Evolutionary conservation across 2,888 invertebrate genomes (phyloP).

Genomic region (Hydraecia micacea): DNA sequence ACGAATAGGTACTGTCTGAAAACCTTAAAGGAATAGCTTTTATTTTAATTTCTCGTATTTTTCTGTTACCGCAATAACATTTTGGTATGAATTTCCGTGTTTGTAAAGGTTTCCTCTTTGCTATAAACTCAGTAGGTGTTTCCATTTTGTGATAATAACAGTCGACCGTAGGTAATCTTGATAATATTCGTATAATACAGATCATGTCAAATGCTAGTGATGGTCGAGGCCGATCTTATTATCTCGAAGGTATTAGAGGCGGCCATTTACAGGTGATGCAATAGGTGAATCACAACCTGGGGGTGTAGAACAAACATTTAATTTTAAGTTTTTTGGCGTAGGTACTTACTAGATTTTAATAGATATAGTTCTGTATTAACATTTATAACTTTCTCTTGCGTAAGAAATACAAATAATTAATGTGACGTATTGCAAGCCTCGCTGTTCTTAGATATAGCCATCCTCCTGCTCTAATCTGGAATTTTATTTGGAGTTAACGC

Average conservation of each 20-base stretch:
- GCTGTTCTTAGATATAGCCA: background rate
- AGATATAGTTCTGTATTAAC: too few relatives aligned
- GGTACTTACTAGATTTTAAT: background rate
- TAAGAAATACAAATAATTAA: background rate
- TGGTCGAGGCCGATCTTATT: slow-evolving; percentile 66
- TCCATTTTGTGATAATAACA: slow-evolving; percentile 39
- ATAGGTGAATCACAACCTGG: slow-evolving; percentile 36
- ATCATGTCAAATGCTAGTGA: slow-evolving; percentile 60
- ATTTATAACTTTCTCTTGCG: background rate
- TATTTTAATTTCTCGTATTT: too few relatives aligned
- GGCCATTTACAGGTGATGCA: slow-evolving; percentile 42
- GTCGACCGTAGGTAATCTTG: slow-evolving; percentile 26
- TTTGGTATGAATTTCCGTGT: background rate
- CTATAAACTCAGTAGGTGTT: slow-evolving; percentile 12
- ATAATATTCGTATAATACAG: slow-evolving; percentile 60
- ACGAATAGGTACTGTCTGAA: background rate
- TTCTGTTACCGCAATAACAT: background rate
- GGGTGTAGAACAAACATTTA: background rate
- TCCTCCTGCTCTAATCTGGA: background rate
- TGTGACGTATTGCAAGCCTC: background rate
- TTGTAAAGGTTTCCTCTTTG: background rate
- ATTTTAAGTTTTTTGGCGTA: slow-evolving; percentile 9
- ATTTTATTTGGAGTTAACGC: background rate
- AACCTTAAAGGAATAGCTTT: too few relatives aligned
- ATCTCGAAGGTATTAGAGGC: slow-evolving; percentile 49